A percentile compares a stretch with the other conserved stretches of the same genome.
phyloP scores from a whole-genome alignment of 2,113 vertebrate genomes.

The Aepyceros melampus region DNA sequence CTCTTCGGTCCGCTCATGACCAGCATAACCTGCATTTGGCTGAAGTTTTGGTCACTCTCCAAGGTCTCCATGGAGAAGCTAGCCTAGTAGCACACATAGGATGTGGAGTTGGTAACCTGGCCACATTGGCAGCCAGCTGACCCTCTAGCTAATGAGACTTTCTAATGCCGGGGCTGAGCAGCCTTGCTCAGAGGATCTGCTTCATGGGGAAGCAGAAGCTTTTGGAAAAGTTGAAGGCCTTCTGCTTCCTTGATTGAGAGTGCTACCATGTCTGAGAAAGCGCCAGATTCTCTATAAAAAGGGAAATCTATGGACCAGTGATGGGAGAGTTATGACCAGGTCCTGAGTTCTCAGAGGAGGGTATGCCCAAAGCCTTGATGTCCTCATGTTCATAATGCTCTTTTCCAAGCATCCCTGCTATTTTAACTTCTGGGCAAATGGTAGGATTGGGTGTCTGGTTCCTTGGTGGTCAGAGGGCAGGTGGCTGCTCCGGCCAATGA shows the following conservation, averaged over 20 bases:
- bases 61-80: neutral
- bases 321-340: neutral
- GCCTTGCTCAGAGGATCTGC: neutral
- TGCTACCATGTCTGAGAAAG: neutral
- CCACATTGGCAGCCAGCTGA: neutral
- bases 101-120: neutral
- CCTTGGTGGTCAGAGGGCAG: neutral
- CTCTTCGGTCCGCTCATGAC: neutral
- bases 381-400: neutral
- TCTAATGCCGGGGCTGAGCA: accelerated
- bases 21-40: neutral
- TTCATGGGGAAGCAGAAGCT: neutral
- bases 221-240: neutral
- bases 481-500: too few species aligned
- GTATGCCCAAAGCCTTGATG: neutral
- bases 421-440: neutral
- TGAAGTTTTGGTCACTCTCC: neutral
- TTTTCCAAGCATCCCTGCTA: neutral
- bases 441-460: too few species aligned
- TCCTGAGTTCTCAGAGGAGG: neutral
- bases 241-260: neutral
- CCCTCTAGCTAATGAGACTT: neutral
- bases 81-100: neutral
- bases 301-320: neutral
- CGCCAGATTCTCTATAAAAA: too few species aligned